A percentile compares a stretch with the other conserved stretches of the same genome.
phyloP scores from a whole-genome alignment of 2,888 invertebrate genomes.

The Notodonta dromedarius region DNA sequence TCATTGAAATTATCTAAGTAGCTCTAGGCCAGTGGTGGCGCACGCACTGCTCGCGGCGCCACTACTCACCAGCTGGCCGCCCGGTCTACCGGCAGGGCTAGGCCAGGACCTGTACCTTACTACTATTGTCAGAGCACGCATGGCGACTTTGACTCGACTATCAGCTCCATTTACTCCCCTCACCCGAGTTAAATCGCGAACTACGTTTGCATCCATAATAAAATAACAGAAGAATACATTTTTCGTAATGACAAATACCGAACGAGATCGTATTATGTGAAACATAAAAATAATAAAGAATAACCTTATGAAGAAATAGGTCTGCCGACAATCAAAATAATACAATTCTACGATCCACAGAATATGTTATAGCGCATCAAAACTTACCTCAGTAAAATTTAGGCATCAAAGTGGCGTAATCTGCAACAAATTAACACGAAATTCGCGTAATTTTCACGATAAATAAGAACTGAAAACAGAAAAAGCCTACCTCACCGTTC shows the following conservation, averaged over 20 bases:
- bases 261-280: conserved; percentile 9
- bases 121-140: conserved; percentile 71
- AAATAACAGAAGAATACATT: conserved; percentile 20
- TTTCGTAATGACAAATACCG: conserved; percentile 2
- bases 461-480: conserved; percentile 82
- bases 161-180: conserved; percentile 31
- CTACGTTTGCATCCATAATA: conserved; percentile 2
- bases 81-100: conserved; percentile 3
- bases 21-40: too few species aligned
- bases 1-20: too few species aligned
- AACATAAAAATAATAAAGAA: conserved; percentile 41
- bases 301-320: conserved; percentile 72
- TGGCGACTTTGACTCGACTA: conserved; percentile 58
- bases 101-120: conserved; percentile 19
- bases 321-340: conserved; percentile 74
- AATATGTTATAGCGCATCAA: conserved; percentile 15
- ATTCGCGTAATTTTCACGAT: conserved; percentile 74
- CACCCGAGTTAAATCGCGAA: conserved; percentile 5
- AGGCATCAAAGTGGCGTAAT: conserved; percentile 77
- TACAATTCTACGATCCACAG: conserved; percentile 14
- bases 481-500: conserved; percentile 83
- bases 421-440: conserved; percentile 67
- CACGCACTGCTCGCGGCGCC: background rate
- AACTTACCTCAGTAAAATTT: conserved; percentile 78
- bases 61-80: background rate